A percentile compares a stretch with the other conserved stretches of the same genome.
Conservation (phyloP, 2,888 invertebrate species). For the Galeopsomyia nigrocyanea region DNA sequence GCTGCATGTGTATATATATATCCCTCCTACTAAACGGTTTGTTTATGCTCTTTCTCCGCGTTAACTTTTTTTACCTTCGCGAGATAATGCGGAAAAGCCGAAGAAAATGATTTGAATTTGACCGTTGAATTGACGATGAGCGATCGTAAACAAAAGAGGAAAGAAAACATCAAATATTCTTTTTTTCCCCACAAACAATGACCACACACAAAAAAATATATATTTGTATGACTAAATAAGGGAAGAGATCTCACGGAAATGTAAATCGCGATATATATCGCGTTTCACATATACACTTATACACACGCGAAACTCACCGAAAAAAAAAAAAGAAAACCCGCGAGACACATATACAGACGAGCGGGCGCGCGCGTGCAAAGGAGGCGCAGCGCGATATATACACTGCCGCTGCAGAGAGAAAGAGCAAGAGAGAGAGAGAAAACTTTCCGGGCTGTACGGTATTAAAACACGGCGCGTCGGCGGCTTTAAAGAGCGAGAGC, state of each 20-base stretch:
- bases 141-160: too few relatives aligned
- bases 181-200: too few relatives aligned
- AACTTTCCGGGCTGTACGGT: neutral
- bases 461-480: neutral
- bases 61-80: too few relatives aligned
- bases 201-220: too few relatives aligned
- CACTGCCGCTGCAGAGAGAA: neutral
- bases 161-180: too few relatives aligned
- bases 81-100: too few relatives aligned
- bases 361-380: neutral
- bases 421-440: neutral
- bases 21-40: neutral
- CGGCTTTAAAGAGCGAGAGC: slow-evolving; percentile 6
- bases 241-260: too few relatives aligned
- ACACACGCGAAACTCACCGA: neutral
- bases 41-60: neutral
- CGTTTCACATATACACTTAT: neutral
- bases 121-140: too few relatives aligned
- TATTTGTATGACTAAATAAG: too few relatives aligned
- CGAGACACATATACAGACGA: neutral
- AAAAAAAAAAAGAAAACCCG: too few relatives aligned
- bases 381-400: neutral
- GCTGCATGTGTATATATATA: neutral
- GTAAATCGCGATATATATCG: too few relatives aligned
- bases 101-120: too few relatives aligned